Percentiles rank a stretch among this genome's conserved stretches.
Conservation (phyloP, 2,797 vertebrate species). For the Apogon hyalosoma region DNA sequence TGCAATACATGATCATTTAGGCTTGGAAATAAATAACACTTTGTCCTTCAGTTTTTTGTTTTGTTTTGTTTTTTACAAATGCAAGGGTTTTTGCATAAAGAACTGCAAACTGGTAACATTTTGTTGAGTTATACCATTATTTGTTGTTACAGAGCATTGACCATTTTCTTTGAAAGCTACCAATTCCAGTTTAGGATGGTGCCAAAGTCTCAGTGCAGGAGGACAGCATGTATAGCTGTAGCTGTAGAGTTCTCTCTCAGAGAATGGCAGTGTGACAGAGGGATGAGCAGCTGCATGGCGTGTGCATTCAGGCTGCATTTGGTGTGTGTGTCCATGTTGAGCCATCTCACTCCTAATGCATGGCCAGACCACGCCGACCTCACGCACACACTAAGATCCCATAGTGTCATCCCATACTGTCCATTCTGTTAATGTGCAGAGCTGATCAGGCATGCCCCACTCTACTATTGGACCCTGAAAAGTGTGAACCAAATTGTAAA, state of each 20-base stretch:
- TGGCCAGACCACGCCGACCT: constrained; percentile 48
- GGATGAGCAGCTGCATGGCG: constrained; percentile 68
- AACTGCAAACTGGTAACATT: no score
- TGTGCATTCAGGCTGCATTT: constrained; percentile 68
- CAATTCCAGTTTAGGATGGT: constrained; percentile 38
- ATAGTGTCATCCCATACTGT: constrained; percentile 44
- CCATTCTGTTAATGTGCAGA: constrained; percentile 23
- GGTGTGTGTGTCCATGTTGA: constrained; percentile 48
- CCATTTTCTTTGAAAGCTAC: no score
- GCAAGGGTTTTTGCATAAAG: no score
- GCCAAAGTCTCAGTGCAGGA: constrained; percentile 46
- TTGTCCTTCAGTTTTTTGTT: neutral
- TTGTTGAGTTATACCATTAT: no score
- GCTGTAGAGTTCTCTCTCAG: neutral
- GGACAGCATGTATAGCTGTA: constrained; percentile 32
- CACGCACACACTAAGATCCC: constrained; percentile 54
- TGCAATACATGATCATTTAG: no score
- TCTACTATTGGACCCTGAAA: constrained; percentile 10
- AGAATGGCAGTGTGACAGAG: constrained; percentile 34
- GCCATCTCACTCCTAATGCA: constrained; percentile 59
- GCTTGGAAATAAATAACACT: no score
- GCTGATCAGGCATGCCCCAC: constrained; percentile 17
- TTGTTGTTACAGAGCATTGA: no score
- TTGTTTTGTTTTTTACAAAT: no score
- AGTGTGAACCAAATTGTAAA: neutral